Evolutionary conservation across 2,113 vertebrate genomes (phyloP).

Genomic region (Microtus pennsylvanicus): DNA sequence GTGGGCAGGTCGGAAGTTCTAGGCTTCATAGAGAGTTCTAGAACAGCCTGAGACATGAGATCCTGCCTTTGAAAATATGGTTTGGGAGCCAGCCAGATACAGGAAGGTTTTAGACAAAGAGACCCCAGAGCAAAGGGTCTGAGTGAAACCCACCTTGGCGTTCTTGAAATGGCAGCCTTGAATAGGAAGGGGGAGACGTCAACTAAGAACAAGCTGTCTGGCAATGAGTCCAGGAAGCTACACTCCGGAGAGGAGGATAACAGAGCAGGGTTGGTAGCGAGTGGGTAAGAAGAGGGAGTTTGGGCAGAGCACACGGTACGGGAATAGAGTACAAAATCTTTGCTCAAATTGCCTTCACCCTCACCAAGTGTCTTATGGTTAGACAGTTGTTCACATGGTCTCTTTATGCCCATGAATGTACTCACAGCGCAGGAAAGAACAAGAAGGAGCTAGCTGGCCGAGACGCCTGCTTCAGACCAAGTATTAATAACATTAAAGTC

Average conservation of each 20-base stretch:
- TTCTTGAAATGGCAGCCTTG: background rate
- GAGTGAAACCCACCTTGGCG: background rate
- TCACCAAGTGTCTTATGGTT: background rate
- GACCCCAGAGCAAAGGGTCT: background rate
- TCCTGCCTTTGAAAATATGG: background rate
- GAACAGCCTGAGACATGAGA: background rate
- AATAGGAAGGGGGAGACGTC: background rate
- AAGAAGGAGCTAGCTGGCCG: background rate
- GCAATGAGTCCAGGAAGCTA: background rate
- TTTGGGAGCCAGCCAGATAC: background rate
- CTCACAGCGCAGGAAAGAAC: background rate
- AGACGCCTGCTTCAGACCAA: background rate
- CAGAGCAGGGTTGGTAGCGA: background rate
- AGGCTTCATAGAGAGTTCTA: background rate
- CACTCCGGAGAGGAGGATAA: no score
- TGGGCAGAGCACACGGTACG: background rate
- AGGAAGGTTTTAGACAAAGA: background rate
- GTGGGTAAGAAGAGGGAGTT: background rate
- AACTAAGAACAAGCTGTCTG: background rate
- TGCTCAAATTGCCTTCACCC: background rate
- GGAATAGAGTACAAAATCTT: background rate
- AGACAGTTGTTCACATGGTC: background rate
- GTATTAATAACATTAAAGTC: background rate
- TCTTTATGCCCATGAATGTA: background rate
- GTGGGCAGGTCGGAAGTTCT: background rate